Evolutionary conservation across 2,888 invertebrate species (phyloP).

Genomic region (Slavum lentiscoides): DNA sequence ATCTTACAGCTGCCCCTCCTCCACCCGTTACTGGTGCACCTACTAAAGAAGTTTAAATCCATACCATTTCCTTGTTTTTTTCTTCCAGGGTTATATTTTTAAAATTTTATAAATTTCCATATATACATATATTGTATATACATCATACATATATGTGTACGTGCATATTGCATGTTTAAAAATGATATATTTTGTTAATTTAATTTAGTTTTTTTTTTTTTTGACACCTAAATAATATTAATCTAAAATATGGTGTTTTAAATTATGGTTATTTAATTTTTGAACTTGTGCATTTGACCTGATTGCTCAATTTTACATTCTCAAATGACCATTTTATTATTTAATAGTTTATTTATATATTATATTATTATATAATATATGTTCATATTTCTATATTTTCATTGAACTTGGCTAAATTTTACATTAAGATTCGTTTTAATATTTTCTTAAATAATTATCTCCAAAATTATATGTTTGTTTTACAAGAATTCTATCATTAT

Average conservation of each 20-base stretch:
- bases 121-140: neutral
- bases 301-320: conserved; percentile 26
- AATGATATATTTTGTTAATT: conserved; percentile 1
- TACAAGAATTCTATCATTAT: neutral
- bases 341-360: neutral
- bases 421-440: neutral
- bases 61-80: conserved; percentile 8
- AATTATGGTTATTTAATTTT: conserved; percentile 15
- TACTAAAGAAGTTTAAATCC: conserved; percentile 40
- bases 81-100: neutral
- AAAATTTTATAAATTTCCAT: neutral
- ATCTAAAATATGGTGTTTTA: neutral
- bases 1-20: conserved; percentile 32
- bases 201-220: conserved; percentile 30
- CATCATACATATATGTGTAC: neutral
- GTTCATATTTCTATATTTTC: conserved; percentile 5
- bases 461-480: neutral
- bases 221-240: neutral
- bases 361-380: neutral
- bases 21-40: conserved; percentile 42
- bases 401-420: conserved; percentile 4
- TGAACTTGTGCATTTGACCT: conserved; percentile 2
- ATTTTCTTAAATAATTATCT: conserved; percentile 5
- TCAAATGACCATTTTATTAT: conserved; percentile 10
- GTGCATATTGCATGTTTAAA: neutral